A percentile compares a stretch with the other conserved stretches of the same genome.
phyloP scores from a whole-genome alignment of 1,140 invertebrate genomes.

The Drosophila grimshawi region DNA sequence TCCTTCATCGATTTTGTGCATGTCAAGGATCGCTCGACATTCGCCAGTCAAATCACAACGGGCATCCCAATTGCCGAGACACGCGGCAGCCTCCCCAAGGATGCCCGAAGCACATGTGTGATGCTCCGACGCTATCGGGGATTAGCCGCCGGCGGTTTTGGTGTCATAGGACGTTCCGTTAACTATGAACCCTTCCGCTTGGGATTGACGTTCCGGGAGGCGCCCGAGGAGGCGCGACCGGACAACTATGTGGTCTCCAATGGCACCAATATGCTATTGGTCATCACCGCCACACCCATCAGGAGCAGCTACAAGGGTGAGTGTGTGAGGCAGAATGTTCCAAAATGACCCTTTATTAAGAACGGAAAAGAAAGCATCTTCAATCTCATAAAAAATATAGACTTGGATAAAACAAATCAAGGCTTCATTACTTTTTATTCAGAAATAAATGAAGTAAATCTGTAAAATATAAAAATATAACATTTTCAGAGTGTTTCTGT shows the following conservation, averaged over 20 bases:
- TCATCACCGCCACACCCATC: conserved; percentile 90
- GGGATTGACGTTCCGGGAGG: conserved; percentile 88
- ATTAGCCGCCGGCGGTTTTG: conserved; percentile 86
- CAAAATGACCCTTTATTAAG: too few relatives aligned
- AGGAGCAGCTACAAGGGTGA: conserved; percentile 91
- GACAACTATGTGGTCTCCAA: conserved; percentile 72
- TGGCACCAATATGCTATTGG: conserved; percentile 87
- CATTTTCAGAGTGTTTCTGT: too few relatives aligned
- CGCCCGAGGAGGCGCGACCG: conserved; percentile 84
- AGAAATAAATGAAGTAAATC: too few relatives aligned
- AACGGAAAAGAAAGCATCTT: too few relatives aligned
- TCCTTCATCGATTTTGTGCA: conserved; percentile 95
- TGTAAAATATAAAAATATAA: too few relatives aligned
- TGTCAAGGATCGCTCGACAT: conserved; percentile 88
- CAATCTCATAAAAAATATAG: too few relatives aligned
- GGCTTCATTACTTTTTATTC: too few relatives aligned
- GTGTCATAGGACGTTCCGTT: conserved; percentile 87
- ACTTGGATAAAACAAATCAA: neutral
- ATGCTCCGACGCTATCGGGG: conserved; percentile 85
- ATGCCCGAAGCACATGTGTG: conserved; percentile 70
- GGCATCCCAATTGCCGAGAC: conserved; percentile 85
- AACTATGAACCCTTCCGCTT: conserved; percentile 91
- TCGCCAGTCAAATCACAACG: conserved; percentile 87
- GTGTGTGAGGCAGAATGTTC: conserved; percentile 32
- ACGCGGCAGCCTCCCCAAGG: conserved; percentile 65